phyloP scores from a whole-genome alignment of 2,888 invertebrate genomes.

The Hirtodrosophila duncani region DNA sequence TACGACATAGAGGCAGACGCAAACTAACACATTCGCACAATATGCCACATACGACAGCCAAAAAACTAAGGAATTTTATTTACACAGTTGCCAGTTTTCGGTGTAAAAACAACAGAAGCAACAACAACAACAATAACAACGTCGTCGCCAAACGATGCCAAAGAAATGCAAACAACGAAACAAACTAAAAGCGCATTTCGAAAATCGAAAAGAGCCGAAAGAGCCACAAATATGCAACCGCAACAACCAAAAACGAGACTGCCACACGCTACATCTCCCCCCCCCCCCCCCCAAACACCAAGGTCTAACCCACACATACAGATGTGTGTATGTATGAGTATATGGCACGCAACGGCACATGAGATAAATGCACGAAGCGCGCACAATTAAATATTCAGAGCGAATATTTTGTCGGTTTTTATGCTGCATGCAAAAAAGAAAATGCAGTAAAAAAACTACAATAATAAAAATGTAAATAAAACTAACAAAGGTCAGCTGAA shows the following conservation, averaged over 20 bases:
- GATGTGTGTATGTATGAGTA: background rate
- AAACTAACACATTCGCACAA: constrained; percentile 1
- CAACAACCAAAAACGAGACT: constrained; percentile 45
- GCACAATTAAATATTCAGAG: constrained; percentile 67
- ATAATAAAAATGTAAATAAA: constrained; percentile 17
- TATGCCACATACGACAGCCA: constrained; percentile 9
- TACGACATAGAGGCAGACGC: background rate
- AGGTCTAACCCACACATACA: background rate
- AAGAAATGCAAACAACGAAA: constrained; percentile 50
- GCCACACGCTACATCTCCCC: constrained; percentile 6
- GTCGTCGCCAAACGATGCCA: constrained; percentile 19
- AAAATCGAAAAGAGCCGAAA: constrained; percentile 56
- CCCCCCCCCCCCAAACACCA: background rate
- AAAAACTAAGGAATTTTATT: constrained; percentile 34
- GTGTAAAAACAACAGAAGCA: constrained; percentile 15
- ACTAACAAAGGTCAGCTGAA: background rate
- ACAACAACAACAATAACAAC: constrained; percentile 16
- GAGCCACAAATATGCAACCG: constrained; percentile 56
- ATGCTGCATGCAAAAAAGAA: constrained; percentile 3
- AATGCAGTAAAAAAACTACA: constrained; percentile 22
- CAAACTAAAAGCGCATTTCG: constrained; percentile 58
- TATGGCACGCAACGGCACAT: constrained; percentile 18
- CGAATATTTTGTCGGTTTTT: constrained; percentile 54
- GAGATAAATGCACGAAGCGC: constrained; percentile 40
- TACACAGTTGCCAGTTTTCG: constrained; percentile 40